These are phyloP conservation scores for Entomyzon cyanotis DNA, from an alignment of 2,113 vertebrate species.

Conservation along the genomic window DNA sequence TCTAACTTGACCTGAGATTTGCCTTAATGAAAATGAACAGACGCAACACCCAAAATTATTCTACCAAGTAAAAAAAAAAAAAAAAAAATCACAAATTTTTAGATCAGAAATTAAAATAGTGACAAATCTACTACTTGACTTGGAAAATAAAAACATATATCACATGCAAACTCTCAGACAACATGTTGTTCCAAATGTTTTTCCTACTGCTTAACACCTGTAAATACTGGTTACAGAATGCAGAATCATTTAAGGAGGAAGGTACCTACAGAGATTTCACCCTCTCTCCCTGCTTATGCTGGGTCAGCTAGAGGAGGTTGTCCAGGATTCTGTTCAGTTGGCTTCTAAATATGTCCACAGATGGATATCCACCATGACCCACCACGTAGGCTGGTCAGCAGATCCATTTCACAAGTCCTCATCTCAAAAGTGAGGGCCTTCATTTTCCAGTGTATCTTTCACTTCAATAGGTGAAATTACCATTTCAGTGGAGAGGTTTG, in stretches of 20 bases:
- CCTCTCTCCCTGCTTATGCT: background rate
- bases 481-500: background rate
- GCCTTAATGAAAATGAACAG: background rate
- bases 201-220: background rate
- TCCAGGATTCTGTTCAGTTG: background rate
- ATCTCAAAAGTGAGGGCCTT: background rate
- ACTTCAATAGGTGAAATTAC: background rate
- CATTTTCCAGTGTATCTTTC: background rate
- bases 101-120: background rate
- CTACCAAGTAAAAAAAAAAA: background rate
- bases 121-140: background rate
- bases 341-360: background rate
- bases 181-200: background rate
- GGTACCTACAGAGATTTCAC: background rate
- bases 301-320: background rate
- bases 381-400: background rate
- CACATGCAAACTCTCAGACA: background rate
- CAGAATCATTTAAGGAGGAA: background rate
- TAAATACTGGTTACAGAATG: background rate
- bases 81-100: background rate
- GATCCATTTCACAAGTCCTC: background rate
- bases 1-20: background rate
- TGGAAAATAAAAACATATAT: background rate
- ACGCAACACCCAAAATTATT: background rate
- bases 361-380: no score